Conservation (phyloP, 2,888 invertebrate species). For the Loripinus fragilis region DNA sequence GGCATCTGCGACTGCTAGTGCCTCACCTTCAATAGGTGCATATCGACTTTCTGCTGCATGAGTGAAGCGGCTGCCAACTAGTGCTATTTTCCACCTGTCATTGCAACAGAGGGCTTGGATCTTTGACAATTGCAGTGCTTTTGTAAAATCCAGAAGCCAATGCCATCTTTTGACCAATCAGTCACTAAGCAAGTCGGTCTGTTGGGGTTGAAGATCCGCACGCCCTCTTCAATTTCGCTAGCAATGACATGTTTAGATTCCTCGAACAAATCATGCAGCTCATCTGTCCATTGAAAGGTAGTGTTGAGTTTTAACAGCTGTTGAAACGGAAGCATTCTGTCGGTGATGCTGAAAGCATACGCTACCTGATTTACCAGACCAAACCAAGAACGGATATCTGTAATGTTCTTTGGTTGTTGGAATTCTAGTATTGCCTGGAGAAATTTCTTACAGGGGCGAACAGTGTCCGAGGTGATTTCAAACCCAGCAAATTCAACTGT, state of each 20-base stretch:
- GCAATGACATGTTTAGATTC: slow-evolving; percentile 32
- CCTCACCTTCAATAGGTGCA: slow-evolving; percentile 32
- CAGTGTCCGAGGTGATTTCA: slow-evolving; percentile 49
- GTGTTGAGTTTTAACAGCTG: slow-evolving; percentile 9
- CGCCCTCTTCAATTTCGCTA: too few relatives aligned
- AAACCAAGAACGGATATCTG: slow-evolving; percentile 65
- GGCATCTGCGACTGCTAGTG: slow-evolving; percentile 31
- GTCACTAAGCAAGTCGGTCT: slow-evolving; percentile 50
- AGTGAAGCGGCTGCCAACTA: slow-evolving; percentile 29
- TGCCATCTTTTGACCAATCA: too few relatives aligned
- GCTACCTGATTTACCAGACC: slow-evolving; percentile 65
- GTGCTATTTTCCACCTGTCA: slow-evolving; percentile 13
- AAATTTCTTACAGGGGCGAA: slow-evolving; percentile 55
- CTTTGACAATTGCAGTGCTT: slow-evolving; percentile 50
- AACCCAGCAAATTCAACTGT: slow-evolving; percentile 68
- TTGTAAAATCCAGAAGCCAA: slow-evolving; percentile 56
- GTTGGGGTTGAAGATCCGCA: slow-evolving; percentile 57
- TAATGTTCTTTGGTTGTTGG: slow-evolving; percentile 57
- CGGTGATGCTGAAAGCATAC: slow-evolving; percentile 59
- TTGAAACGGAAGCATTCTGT: too few relatives aligned
- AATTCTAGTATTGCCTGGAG: slow-evolving; percentile 56
- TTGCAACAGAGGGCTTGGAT: slow-evolving; percentile 33
- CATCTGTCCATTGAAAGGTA: slow-evolving; percentile 10
- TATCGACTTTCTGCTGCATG: slow-evolving; percentile 23
- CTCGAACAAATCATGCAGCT: slow-evolving; percentile 27